Evolutionary conservation across 2,888 invertebrate genomes (phyloP).

Genomic region (Zelleria hepariella): DNA sequence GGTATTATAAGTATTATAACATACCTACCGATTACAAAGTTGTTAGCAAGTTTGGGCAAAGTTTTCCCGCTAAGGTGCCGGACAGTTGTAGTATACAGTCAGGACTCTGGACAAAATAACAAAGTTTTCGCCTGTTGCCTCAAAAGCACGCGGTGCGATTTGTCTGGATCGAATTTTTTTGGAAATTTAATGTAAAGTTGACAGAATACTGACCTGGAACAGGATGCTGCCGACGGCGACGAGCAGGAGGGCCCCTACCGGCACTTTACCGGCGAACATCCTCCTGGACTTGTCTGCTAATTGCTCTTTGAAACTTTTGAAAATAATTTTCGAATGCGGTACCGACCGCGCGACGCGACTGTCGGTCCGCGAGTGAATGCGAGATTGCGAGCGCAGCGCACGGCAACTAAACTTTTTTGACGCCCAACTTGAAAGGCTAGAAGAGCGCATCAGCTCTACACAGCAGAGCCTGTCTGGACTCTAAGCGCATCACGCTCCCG

Average conservation of each 20-base stretch:
- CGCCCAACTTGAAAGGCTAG: not conserved
- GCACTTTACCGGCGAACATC: slow-evolving; percentile 46
- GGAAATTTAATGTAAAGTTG: slow-evolving; percentile 12
- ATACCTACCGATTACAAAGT: too few species aligned
- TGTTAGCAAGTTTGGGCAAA: too few species aligned
- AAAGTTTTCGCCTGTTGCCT: slow-evolving; percentile 1
- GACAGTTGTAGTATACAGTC: too few species aligned
- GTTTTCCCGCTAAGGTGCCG: too few species aligned
- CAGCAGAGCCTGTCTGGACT: not conserved
- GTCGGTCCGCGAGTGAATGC: slow-evolving; percentile 51
- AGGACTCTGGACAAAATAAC: too few species aligned
- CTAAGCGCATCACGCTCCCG: not conserved
- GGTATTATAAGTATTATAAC: too few species aligned
- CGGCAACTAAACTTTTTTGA: slow-evolving; percentile 9
- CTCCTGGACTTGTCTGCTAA: slow-evolving; percentile 18
- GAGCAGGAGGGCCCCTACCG: slow-evolving; percentile 38
- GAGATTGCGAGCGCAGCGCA: slow-evolving; percentile 12
- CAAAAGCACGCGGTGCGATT: not conserved
- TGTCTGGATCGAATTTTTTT: slow-evolving; percentile 22
- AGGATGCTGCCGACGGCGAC: slow-evolving; percentile 24
- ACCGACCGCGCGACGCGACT: slow-evolving; percentile 49
- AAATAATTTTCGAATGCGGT: slow-evolving; percentile 26
- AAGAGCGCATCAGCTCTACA: not conserved
- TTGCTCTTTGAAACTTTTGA: slow-evolving; percentile 4
- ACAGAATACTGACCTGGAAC: slow-evolving; percentile 22